Conservation (phyloP, 2,888 invertebrate species). For the Nomada ruficornis region DNA sequence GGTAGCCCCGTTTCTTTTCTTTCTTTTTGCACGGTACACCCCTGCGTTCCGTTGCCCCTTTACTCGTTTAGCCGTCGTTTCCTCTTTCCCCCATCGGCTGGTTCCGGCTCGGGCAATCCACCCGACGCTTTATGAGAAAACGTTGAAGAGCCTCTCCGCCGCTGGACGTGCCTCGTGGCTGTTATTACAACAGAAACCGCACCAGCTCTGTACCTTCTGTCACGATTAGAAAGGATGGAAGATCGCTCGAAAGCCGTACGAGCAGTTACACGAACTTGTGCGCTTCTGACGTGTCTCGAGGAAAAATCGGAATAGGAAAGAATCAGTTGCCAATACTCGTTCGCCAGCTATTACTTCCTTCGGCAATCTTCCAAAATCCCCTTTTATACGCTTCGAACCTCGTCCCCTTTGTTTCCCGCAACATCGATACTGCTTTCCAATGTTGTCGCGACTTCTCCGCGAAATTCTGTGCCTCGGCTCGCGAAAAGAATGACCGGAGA, state of each 20-base stretch:
- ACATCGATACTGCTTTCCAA: slow-evolving; percentile 27
- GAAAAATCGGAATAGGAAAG: not conserved
- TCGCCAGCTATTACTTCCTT: slow-evolving; percentile 40
- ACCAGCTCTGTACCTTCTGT: slow-evolving; percentile 56
- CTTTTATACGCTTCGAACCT: slow-evolving; percentile 41
- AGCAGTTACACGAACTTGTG: slow-evolving; percentile 74
- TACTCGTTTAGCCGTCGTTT: slow-evolving; percentile 37
- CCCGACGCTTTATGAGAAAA: slow-evolving; percentile 76
- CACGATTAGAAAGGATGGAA: slow-evolving; percentile 66
- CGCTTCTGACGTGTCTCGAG: slow-evolving; percentile 45
- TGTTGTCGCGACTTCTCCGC: slow-evolving; percentile 28
- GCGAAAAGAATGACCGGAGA: not conserved
- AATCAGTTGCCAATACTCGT: slow-evolving; percentile 25
- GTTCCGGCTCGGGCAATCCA: slow-evolving; percentile 63
- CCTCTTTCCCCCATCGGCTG: slow-evolving; percentile 33
- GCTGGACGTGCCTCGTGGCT: slow-evolving; percentile 74
- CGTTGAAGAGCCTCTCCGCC: slow-evolving; percentile 74
- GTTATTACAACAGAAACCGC: slow-evolving; percentile 76
- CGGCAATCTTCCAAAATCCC: slow-evolving; percentile 61
- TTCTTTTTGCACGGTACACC: not conserved
- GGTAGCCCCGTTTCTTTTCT: not conserved
- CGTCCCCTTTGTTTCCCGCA: slow-evolving; percentile 13
- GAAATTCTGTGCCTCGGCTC: slow-evolving; percentile 17
- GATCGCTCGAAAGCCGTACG: slow-evolving; percentile 57
- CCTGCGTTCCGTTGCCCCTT: slow-evolving; percentile 25